Evolutionary conservation across 2,797 vertebrate species (phyloP), one percentile per base, ranked within the genome.

Genomic region (Gymnopithys bicolor): DNA sequence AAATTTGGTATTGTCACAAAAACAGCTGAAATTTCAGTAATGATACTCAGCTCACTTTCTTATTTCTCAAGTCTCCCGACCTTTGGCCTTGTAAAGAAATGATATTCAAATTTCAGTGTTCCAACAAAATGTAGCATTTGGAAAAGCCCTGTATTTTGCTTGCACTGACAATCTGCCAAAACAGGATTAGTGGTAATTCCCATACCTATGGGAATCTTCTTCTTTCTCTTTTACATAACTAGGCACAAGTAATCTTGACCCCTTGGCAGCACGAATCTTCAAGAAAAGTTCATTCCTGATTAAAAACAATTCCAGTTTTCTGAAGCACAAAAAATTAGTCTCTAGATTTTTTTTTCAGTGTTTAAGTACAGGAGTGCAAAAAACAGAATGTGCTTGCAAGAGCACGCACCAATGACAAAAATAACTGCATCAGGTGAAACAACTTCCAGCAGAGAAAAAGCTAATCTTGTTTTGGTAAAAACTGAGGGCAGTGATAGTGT

Each of bases 81-180:
- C 88, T 96, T 96, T 93, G 53, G 37, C 52, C 32, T 62, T 55
- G 11, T 69, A 69, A 48, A 94, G 41, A 93, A 96, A 93, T 63
- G 4, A 78, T 68, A 94, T 76, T 87, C 37, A 85, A 28, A 79
- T 81, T 89, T 86, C 46, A 79, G 22, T 60, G 39, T 58, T 70
- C 21, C 41, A 28, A 35, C 84, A 90, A 92, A 94, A 60, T 27
- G 48, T 8, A 87, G 70, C 19, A 86, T 63, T 30, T 81, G 48
- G 39, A 75, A 96, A 93, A 93, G 68, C 46, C 39, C 48, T 66
- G 17, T 62, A 37, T 70, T 94, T 78, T 52, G 21, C 87, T 63
- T 94, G 30, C 66, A 58, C 48, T 94, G 84, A 96, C 75, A 96
- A 83, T 91, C 87, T 84, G 69, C 83, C 81, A 95, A 66, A 83